Percentiles rank a stretch among this genome's conserved stretches.
phyloP scores from a whole-genome alignment of 2,113 vertebrate species.

The Rhynchomys soricoides region DNA sequence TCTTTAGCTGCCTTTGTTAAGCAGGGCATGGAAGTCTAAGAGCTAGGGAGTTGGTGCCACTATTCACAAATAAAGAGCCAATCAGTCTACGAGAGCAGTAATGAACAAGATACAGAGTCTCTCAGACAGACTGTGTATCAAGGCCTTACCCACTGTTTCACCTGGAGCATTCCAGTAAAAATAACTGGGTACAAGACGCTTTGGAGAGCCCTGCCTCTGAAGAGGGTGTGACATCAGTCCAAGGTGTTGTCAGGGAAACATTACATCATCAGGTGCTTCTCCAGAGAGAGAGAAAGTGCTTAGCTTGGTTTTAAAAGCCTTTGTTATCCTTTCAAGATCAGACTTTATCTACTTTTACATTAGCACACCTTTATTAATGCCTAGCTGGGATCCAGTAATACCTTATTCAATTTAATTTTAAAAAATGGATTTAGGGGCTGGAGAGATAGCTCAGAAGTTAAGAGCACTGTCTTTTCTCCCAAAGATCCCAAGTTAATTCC shows the following conservation, averaged over 20 bases:
- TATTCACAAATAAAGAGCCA: neutral
- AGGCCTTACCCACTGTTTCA: neutral
- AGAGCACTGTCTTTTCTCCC: too few species aligned
- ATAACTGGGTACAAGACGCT: neutral
- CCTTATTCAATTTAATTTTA: neutral
- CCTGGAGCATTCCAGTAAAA: neutral
- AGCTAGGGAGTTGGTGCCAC: neutral
- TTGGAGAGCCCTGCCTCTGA: neutral
- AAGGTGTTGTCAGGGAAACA: neutral
- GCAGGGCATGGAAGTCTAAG: neutral
- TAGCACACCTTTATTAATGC: neutral
- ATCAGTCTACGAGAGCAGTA: neutral
- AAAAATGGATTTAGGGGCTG: neutral
- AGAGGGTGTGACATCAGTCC: accelerated
- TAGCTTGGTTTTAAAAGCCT: neutral
- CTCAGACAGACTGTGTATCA: neutral
- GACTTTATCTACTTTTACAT: neutral
- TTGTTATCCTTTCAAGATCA: neutral
- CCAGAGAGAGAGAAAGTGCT: neutral
- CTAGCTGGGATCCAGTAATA: neutral
- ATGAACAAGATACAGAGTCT: neutral
- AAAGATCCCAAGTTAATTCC: too few species aligned
- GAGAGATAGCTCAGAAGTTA: too few species aligned
- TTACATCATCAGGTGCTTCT: neutral
- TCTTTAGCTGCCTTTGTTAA: neutral